A percentile compares a stretch with the other conserved stretches of the same genome.
Conservation (phyloP, 2,888 invertebrate species). For the Dryocosmus kuriphilus region DNA sequence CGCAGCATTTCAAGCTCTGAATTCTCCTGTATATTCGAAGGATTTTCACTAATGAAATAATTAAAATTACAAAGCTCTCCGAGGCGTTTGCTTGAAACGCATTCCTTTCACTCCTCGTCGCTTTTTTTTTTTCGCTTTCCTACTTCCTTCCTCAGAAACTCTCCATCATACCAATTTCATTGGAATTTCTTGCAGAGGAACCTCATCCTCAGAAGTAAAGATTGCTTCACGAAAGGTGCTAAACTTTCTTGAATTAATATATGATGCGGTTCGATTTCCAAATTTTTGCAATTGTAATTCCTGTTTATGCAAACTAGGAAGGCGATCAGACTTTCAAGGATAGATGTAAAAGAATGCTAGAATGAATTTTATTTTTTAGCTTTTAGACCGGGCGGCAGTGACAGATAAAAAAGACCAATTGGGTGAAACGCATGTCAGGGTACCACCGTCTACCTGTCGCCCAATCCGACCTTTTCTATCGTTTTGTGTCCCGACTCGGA, state of each 20-base stretch:
- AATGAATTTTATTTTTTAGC: too few species aligned
- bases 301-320: too few species aligned
- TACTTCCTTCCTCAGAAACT: constrained; percentile 36
- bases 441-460: too few species aligned
- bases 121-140: constrained; percentile 38
- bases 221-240: not conserved
- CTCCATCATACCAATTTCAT: constrained; percentile 39
- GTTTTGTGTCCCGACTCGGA: too few species aligned
- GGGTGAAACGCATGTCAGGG: too few species aligned
- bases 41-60: constrained; percentile 65
- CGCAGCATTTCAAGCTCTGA: constrained; percentile 41
- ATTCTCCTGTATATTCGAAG: constrained; percentile 59
- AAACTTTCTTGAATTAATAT: not conserved
- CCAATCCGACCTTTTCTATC: too few species aligned
- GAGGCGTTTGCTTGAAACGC: constrained; percentile 28
- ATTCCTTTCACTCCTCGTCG: constrained; percentile 28
- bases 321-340: too few species aligned
- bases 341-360: too few species aligned
- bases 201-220: not conserved
- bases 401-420: too few species aligned
- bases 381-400: too few species aligned
- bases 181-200: constrained; percentile 7
- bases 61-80: constrained; percentile 63
- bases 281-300: too few species aligned
- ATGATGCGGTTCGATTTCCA: too few species aligned